Base-by-base conservation (phyloP, 2,797 vertebrate species). In the Molossus molossus region DNA sequence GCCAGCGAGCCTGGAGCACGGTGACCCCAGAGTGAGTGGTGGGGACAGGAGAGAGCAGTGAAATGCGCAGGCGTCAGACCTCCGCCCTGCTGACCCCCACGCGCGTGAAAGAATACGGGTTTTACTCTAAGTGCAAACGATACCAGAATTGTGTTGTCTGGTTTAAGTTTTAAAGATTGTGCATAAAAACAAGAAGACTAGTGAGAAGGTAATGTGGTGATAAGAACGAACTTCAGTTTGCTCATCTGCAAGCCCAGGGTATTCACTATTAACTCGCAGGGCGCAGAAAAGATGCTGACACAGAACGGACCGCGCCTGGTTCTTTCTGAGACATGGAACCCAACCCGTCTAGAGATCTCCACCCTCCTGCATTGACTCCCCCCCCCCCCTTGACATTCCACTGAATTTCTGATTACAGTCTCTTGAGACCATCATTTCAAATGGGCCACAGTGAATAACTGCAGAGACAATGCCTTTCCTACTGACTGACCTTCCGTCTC, bases 21-120 rank as follows among this genome's bases (percentile, higher is more conserved):
- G 73, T 0, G 12, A 29, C 5, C 29, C 3, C 0, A 9, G 18
- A 3, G 9, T 3, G 25, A 55, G 53, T 1, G 6, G 21, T 2
- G 12, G 83, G 25, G 58, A 17, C 5, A 5, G 9, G 0, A 5
- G 37, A 50, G 45, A 45, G 5, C 29, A 69, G 6, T 0, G 5
- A 29, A 23, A 9, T 0, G 5, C 14, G 37, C 25, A n/a, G 55
- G 18, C 5, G 33, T 8, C 40, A 6, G 17, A 1, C 55, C 40
- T 45, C 13, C 0, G 0, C 29, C 14, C 14, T 20, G 14, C 3
- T 14, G 55, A 27, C 18, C 70, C 72, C 21, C 14, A n/a, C 9
- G 3, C 48, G 10, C 1, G 9, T 3, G 45, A 55, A 48, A 2
- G 9, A 33, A 6, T 50, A 48, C 37, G 9, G 50, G 2, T 40